Percentiles rank a stretch among this genome's conserved stretches.
Evolutionary conservation across 2,797 vertebrate genomes (phyloP).

Genomic region (Schizopygopsis pylzovi): DNA sequence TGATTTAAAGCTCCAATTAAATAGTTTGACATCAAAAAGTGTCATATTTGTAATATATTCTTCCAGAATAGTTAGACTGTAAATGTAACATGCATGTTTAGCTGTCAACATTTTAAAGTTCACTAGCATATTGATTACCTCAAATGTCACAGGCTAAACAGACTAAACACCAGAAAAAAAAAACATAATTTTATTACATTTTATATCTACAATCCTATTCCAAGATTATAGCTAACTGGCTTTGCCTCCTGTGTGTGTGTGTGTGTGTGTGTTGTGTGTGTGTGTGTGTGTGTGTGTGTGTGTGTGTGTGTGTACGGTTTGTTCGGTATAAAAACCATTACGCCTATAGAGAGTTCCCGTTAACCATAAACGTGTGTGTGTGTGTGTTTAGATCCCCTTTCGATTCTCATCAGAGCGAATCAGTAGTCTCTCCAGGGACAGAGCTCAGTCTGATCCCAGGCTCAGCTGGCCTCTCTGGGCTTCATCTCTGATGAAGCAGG

Average conservation of each 20-base stretch:
- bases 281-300: neutral
- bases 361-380: neutral
- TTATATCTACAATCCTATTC: neutral
- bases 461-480: conserved; percentile 45
- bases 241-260: neutral
- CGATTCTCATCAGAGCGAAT: conserved; percentile 34
- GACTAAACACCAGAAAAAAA: neutral
- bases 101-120: neutral
- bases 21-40: neutral
- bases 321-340: too few species aligned
- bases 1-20: neutral
- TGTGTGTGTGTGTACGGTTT: neutral
- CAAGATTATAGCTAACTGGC: neutral
- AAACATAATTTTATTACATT: neutral
- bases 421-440: conserved; percentile 34
- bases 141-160: neutral
- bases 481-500: conserved; percentile 48
- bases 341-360: too few species aligned
- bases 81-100: neutral
- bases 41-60: neutral
- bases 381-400: neutral
- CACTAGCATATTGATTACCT: neutral
- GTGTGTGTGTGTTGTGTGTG: neutral
- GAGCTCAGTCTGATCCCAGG: conserved; percentile 34
- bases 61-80: neutral